phyloP scores from a whole-genome alignment of 2,113 vertebrate genomes.

The Quiscalus mexicanus region DNA sequence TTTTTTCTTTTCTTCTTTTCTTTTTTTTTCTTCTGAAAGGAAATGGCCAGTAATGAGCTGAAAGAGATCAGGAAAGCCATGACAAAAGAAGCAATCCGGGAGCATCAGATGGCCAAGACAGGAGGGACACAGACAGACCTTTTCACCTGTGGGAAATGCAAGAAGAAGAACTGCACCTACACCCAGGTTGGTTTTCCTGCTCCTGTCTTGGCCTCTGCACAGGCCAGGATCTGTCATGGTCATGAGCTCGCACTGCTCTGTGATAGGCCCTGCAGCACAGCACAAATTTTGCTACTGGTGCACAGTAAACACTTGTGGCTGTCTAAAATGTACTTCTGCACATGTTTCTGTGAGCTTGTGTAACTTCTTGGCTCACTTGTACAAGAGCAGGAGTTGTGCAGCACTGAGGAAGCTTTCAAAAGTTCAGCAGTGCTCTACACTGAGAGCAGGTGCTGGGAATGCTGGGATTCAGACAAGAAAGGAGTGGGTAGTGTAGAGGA shows the following conservation, averaged over 20 bases:
- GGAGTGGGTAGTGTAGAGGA: neutral
- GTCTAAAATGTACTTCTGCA: neutral
- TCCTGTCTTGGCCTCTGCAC: neutral
- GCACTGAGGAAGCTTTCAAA: neutral
- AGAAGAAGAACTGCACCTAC: slow-evolving; percentile 93
- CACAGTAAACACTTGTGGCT: fast-evolving
- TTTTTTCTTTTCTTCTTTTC: neutral
- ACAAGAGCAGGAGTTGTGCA: neutral
- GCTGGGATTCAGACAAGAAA: neutral
- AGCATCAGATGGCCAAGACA: slow-evolving; percentile 94
- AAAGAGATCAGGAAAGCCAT: slow-evolving; percentile 94
- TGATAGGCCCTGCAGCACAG: neutral
- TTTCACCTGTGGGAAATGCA: slow-evolving; percentile 92
- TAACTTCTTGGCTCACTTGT: neutral
- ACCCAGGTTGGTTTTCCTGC: slow-evolving; percentile 82
- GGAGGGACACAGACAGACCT: slow-evolving; percentile 93
- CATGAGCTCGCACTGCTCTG: fast-evolving
- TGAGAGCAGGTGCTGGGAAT: neutral
- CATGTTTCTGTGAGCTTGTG: neutral
- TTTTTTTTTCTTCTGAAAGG: slow-evolving; percentile 69
- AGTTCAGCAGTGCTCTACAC: neutral
- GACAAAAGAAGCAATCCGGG: slow-evolving; percentile 95
- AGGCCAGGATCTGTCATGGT: fast-evolving
- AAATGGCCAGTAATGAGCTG: slow-evolving; percentile 96
- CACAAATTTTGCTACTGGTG: neutral